A percentile compares a stretch with the other conserved stretches of the same genome.
phyloP scores from a whole-genome alignment of 2,113 vertebrate species.

The Malurus alboscapulatus region DNA sequence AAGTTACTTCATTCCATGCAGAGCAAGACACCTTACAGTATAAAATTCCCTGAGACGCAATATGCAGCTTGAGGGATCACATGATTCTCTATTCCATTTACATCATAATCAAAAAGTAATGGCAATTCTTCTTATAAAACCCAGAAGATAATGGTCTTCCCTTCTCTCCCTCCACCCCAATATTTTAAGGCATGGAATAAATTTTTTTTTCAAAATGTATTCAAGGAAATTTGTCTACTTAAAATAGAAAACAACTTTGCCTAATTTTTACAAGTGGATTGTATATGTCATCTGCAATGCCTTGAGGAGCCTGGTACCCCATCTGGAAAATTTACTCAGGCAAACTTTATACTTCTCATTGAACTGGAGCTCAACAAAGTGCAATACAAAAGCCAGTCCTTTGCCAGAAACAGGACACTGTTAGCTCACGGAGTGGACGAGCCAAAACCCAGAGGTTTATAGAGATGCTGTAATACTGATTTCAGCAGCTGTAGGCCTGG shows the following conservation, averaged over 20 bases:
- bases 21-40: not conserved
- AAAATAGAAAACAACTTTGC: not conserved
- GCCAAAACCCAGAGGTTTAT: not conserved
- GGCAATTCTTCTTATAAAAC: not conserved
- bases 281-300: not conserved
- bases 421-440: not conserved
- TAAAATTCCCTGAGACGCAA: constrained; percentile 61
- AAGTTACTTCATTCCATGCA: not conserved
- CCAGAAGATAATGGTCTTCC: not conserved
- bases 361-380: not conserved
- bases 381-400: not conserved
- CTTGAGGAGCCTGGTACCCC: not conserved
- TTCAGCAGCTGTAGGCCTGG: not conserved
- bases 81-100: not conserved
- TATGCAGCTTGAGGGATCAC: not conserved
- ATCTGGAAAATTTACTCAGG: not conserved
- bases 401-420: not conserved
- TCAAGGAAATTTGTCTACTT: not conserved
- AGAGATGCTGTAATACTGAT: not conserved
- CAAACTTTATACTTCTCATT: not conserved
- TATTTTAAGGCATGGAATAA: constrained; percentile 11
- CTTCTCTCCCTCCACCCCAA: not conserved
- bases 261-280: not conserved
- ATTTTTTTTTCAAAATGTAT: not conserved
- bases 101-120: not conserved